These are phyloP conservation scores for Passerculus sandwichensis DNA, from an alignment of 2,797 vertebrate species.

Conservation along the genomic window DNA sequence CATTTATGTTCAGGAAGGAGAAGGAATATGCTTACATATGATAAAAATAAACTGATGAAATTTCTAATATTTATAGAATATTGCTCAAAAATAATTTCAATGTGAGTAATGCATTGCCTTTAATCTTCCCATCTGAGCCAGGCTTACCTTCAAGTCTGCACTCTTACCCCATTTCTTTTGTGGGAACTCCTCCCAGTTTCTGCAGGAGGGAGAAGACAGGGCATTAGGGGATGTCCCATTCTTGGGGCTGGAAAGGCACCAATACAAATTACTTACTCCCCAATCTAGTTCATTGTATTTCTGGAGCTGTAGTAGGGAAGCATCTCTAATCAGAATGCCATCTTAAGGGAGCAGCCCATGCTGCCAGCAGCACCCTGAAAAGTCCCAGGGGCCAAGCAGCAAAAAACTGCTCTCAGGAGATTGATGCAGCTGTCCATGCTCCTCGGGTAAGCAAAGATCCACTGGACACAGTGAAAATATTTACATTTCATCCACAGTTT, in stretches of 20 bases:
- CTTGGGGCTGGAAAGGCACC: background rate
- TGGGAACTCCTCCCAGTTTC: background rate
- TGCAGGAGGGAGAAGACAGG: background rate
- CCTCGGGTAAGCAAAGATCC: background rate
- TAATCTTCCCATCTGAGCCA: slow-evolving; percentile 56
- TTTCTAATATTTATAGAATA: slow-evolving; percentile 66
- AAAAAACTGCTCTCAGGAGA: background rate
- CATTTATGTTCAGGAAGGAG: slow-evolving; percentile 71
- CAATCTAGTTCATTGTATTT: background rate
- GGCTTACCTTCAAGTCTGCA: slow-evolving; percentile 20
- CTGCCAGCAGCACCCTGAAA: background rate
- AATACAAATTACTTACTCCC: background rate
- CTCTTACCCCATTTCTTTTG: slow-evolving; percentile 10
- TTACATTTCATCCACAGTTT: background rate
- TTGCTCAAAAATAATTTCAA: slow-evolving; percentile 64
- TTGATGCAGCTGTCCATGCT: no score
- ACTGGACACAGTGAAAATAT: background rate
- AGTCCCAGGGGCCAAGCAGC: background rate
- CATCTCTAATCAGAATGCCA: background rate
- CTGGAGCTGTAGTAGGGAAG: background rate
- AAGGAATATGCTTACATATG: slow-evolving; percentile 65
- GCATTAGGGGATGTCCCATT: background rate
- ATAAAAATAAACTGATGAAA: slow-evolving; percentile 75
- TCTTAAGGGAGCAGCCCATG: background rate
- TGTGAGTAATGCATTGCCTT: slow-evolving; percentile 52